phyloP scores from a whole-genome alignment of 2,888 invertebrate genomes.

The Ophioninae sp. region DNA sequence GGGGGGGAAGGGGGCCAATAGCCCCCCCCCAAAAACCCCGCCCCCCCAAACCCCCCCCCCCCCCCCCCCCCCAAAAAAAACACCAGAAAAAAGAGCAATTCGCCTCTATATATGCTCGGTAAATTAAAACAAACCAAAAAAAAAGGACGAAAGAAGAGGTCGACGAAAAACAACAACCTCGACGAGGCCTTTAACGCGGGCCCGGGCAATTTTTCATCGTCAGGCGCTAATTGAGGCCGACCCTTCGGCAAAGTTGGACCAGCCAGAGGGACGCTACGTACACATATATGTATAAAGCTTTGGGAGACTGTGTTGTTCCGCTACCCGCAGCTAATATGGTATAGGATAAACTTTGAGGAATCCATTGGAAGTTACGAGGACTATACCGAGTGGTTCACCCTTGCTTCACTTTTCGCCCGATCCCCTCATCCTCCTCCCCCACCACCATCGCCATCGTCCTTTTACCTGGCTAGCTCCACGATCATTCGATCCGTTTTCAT shows the following conservation, averaged over 20 bases:
- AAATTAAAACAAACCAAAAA: slow-evolving; percentile 51
- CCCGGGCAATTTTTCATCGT: slow-evolving; percentile 72
- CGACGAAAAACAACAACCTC: slow-evolving; percentile 40
- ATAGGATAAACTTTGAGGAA: slow-evolving; percentile 64
- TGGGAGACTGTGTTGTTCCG: slow-evolving; percentile 43
- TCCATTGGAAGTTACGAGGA: slow-evolving; percentile 68
- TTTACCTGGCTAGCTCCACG: slow-evolving; percentile 63
- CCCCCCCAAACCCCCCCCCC: too few species aligned
- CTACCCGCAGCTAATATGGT: slow-evolving; percentile 59
- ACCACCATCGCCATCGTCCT: too few species aligned
- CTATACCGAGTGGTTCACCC: slow-evolving; percentile 55
- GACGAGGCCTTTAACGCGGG: slow-evolving; percentile 52
- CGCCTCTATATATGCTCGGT: slow-evolving; percentile 9
- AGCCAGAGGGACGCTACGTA: slow-evolving; percentile 11
- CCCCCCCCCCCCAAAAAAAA: not conserved
- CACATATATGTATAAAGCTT: slow-evolving; percentile 43
- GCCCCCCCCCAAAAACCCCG: too few species aligned
- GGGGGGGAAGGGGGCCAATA: too few species aligned
- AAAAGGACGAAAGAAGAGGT: slow-evolving; percentile 16
- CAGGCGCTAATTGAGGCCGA: slow-evolving; percentile 71
- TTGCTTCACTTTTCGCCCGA: not conserved
- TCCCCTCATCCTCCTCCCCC: slow-evolving; percentile 7
- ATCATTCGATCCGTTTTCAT: slow-evolving; percentile 71
- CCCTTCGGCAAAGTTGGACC: slow-evolving; percentile 64
- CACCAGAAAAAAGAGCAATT: not conserved